phyloP scores from a whole-genome alignment of 1,140 invertebrate genomes.

The Linepithema humile region DNA sequence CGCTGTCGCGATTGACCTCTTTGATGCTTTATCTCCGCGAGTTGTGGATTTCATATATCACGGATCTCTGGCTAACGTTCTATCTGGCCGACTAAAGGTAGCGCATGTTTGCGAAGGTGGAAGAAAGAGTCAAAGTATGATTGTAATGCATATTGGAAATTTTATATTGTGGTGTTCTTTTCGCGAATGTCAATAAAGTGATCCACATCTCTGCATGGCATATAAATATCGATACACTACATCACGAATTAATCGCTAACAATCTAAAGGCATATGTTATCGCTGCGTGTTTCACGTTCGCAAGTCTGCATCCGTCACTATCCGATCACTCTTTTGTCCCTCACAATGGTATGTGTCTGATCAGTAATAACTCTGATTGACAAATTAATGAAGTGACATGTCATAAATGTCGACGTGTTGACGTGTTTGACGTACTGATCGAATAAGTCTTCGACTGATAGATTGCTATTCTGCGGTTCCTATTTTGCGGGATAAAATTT shows the following conservation, averaged over 20 bases:
- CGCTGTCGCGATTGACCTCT: conserved; percentile 4
- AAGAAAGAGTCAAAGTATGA: background rate
- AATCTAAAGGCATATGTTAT: background rate
- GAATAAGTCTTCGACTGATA: background rate
- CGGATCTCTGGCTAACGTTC: background rate
- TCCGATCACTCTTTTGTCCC: too few relatives aligned
- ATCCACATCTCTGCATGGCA: background rate
- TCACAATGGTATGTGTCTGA: background rate
- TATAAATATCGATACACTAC: background rate
- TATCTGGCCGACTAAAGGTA: background rate
- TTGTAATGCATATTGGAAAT: conserved; percentile 19
- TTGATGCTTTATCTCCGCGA: conserved; percentile 4
- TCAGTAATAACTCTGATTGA: background rate
- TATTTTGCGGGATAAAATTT: background rate
- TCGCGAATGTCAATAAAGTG: too few relatives aligned
- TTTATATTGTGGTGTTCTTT: background rate
- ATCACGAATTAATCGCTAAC: background rate
- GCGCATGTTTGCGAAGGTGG: background rate
- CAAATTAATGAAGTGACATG: background rate
- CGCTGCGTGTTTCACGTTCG: too few relatives aligned
- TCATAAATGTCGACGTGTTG: background rate
- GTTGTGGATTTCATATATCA: conserved; percentile 14
- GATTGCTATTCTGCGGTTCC: background rate
- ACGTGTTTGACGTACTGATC: background rate
- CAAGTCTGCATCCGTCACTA: too few relatives aligned